Evolutionary conservation across 2,113 vertebrate genomes (phyloP), one percentile per base, ranked within the genome.

Genomic region (Epinephelus cyanopodus): DNA sequence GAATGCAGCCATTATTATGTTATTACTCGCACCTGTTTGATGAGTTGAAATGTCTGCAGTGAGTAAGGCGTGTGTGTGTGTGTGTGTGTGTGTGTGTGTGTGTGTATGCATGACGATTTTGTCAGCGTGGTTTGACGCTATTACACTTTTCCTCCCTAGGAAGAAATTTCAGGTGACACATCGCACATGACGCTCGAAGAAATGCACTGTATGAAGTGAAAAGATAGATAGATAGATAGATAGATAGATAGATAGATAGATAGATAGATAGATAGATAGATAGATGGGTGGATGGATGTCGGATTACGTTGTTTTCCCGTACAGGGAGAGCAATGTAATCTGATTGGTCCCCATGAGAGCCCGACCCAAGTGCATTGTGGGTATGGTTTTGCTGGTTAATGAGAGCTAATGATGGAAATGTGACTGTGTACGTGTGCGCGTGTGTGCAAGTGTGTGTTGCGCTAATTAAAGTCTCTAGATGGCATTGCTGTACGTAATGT

Each of bases 401-500:
- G 54, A 90, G 56, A 69, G 52, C 60, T 87, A 84, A 87, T 91
- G 88, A 83, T 83, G 76, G 56, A 77, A 85, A 73, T 91, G 82
- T 78, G 82, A 57, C 27, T 81, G 48, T 71, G 70, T 64, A 81
- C 70, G 50, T 83, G 81, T 79, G 67, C 79, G 69, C 33, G 27
- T 66, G 12, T 50, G 58, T 45, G 12, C 11, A 1, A 45, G 86
- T 85, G 79, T 85, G 89, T 87, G 79, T 78, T 91, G 77, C 53
- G 25, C 71, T 88, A 93, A 95, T 95, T 92, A 92, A 88, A 87
- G 85, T 87, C 75, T 86, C 81, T 77, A 86, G 92, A 91, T 87
- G 79, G 52, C 87, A 92, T 90, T 87, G 92, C 72, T 87, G 89
- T 48, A 70, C 68, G 77, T 95, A 94, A 95, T 94, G 94, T 90